Percentiles rank a stretch among this genome's conserved stretches.
These are phyloP conservation scores for Catalaphyllia jardinei DNA, from an alignment of 64 coral and sea anemone genomes.

Conservation along the genomic window DNA sequence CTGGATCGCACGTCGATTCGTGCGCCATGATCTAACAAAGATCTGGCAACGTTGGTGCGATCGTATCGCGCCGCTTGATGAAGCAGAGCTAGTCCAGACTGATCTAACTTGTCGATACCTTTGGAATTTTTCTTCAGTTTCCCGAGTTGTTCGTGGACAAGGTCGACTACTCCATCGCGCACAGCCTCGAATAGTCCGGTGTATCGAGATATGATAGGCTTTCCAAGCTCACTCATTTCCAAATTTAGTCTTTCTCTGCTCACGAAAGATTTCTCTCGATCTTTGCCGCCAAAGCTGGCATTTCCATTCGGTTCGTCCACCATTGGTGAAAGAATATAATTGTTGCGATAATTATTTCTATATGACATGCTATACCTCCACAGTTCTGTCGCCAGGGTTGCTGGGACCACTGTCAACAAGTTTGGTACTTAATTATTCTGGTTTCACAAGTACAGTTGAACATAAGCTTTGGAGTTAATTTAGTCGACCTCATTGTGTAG, in stretches of 20 bases:
- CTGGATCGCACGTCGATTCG: conserved; percentile 16
- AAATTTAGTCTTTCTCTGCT: conserved; percentile 21
- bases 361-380: background rate
- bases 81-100: conserved; percentile 32
- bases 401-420: background rate
- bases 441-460: background rate
- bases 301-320: background rate
- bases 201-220: background rate
- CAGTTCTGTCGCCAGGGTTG: background rate
- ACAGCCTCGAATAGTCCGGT: conserved; percentile 35
- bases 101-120: conserved; percentile 12
- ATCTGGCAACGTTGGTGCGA: background rate
- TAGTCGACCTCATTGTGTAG: background rate
- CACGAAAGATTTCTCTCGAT: background rate
- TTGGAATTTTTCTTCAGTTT: background rate
- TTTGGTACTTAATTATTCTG: background rate
- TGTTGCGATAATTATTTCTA: background rate
- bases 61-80: conserved; percentile 59
- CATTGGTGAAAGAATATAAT: background rate
- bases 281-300: background rate
- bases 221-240: conserved; percentile 35
- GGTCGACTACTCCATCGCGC: conserved; percentile 6
- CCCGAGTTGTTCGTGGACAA: background rate
- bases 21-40: conserved; percentile 39
- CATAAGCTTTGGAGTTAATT: background rate